A percentile compares a stretch with the other conserved stretches of the same genome.
phyloP scores from a whole-genome alignment of 2,888 invertebrate genomes.

The Merodon equestris region DNA sequence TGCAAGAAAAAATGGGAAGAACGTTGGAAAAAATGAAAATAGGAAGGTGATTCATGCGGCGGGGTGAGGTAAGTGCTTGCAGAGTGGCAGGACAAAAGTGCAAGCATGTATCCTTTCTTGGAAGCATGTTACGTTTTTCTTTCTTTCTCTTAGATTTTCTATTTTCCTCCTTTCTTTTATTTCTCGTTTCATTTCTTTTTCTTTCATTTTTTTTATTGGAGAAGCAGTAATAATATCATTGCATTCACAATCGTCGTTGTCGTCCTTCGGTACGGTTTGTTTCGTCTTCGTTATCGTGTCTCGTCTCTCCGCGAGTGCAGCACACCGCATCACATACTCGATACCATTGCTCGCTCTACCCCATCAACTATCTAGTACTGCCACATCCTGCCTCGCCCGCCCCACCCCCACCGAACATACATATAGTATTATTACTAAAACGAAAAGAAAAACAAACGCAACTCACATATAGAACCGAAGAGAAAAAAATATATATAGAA shows the following conservation, averaged over 20 bases:
- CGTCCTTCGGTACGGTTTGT: constrained; percentile 69
- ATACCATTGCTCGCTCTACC: no score
- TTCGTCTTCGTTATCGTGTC: constrained; percentile 62
- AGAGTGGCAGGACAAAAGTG: constrained; percentile 54
- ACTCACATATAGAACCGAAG: constrained; percentile 58
- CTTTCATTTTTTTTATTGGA: constrained; percentile 58
- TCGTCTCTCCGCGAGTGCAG: constrained; percentile 60
- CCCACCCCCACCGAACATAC: constrained; percentile 44
- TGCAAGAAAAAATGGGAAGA: constrained; percentile 59
- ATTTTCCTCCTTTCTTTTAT: constrained; percentile 19
- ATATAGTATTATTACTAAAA: constrained; percentile 66
- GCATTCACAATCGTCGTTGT: constrained; percentile 68
- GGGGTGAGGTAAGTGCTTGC: constrained; percentile 16
- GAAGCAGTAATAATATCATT: constrained; percentile 69
- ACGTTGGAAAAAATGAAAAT: constrained; percentile 65
- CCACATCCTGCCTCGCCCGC: constrained; percentile 29
- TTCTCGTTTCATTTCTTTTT: constrained; percentile 48
- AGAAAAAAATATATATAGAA: no score
- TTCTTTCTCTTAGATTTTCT: constrained; percentile 20
- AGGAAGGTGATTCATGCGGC: constrained; percentile 64
- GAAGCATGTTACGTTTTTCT: constrained; percentile 71
- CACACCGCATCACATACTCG: constrained; percentile 25
- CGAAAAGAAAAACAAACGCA: constrained; percentile 53
- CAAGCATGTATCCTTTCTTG: constrained; percentile 70
- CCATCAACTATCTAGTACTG: no score